Conservation (phyloP, 2,113 vertebrate species). For the Acrocephalus kingi region DNA sequence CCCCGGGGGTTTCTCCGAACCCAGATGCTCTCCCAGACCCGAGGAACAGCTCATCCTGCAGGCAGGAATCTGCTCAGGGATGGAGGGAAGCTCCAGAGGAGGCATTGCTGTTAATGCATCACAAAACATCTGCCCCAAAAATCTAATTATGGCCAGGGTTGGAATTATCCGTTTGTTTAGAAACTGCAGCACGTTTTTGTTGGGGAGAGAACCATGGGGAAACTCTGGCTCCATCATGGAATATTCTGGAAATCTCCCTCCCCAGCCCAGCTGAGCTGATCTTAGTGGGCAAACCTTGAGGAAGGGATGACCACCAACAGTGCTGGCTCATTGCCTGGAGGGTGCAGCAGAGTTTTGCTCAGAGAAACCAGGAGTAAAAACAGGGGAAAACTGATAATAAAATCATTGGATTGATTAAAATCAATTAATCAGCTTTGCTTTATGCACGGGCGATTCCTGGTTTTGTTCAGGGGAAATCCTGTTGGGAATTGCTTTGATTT, state of each 20-base stretch:
- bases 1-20: rapidly evolving
- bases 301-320: background rate
- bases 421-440: background rate
- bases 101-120: background rate
- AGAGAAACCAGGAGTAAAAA: background rate
- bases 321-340: background rate
- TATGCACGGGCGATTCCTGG: rapidly evolving
- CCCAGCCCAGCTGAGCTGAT: background rate
- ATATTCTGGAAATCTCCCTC: background rate
- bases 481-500: background rate
- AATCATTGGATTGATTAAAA: background rate
- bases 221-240: background rate
- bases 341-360: background rate
- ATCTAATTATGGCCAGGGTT: background rate
- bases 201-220: background rate
- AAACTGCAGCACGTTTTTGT: background rate
- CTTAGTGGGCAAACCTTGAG: background rate
- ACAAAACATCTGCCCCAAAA: background rate
- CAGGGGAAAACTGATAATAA: background rate
- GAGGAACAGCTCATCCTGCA: background rate
- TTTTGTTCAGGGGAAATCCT: background rate
- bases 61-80: background rate
- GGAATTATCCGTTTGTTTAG: background rate
- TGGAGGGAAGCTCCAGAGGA: background rate
- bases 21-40: background rate